These are phyloP conservation scores for Oikopleura dioica DNA, from an alignment of 23 tunicate species.

Conservation along the genomic window DNA sequence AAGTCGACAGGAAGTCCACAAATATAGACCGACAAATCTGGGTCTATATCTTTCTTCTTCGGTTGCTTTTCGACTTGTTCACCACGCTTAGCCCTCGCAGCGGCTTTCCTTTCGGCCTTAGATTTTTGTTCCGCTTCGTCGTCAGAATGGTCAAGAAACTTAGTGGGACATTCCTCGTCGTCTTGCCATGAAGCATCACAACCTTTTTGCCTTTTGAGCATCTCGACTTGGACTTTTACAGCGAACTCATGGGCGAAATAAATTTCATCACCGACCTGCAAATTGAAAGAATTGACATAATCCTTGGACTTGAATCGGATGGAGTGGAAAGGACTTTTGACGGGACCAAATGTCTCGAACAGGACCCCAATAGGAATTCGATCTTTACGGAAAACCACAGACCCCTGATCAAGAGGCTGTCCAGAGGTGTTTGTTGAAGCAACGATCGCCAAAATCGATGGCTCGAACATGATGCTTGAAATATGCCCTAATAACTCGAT, in stretches of 20 bases:
- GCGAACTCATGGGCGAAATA: background rate
- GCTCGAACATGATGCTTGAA: background rate
- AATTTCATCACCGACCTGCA: background rate
- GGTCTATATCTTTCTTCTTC: background rate
- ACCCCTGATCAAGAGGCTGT: background rate
- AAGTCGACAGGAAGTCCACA: slow-evolving; percentile 2
- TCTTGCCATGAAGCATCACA: slow-evolving; percentile 14
- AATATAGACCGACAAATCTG: background rate
- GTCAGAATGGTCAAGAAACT: background rate
- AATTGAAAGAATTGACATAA: background rate
- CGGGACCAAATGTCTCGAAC: slow-evolving; percentile 4
- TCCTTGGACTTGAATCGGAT: background rate
- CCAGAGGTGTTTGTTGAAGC: background rate
- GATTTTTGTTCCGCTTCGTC: background rate
- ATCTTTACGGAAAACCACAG: background rate
- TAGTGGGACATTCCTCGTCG: slow-evolving; percentile 4
- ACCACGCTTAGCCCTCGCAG: background rate
- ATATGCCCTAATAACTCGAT: background rate
- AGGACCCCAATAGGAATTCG: slow-evolving; percentile 3
- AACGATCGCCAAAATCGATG: background rate
- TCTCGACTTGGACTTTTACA: background rate
- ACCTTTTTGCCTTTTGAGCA: background rate
- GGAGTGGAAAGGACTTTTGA: background rate
- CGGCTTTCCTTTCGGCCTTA: background rate
- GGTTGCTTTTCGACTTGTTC: background rate